These are phyloP conservation scores for Hoplodrina ambigua DNA, from an alignment of 2,888 invertebrate genomes.

Conservation along the genomic window DNA sequence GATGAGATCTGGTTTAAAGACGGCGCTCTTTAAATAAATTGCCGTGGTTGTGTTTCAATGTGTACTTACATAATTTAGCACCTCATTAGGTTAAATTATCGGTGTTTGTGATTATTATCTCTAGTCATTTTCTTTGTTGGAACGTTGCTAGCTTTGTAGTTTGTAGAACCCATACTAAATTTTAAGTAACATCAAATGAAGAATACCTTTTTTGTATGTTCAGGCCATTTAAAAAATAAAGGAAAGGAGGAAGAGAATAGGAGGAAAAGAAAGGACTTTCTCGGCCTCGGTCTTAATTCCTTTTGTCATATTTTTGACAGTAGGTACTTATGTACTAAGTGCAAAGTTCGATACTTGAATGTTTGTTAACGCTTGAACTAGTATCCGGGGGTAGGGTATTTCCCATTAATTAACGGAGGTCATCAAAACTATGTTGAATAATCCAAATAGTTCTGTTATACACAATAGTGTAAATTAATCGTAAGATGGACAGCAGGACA, in stretches of 20 bases:
- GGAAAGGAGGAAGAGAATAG: too few species aligned
- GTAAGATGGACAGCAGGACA: too few species aligned
- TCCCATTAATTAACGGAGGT: constrained; percentile 5
- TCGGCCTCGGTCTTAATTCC: background rate
- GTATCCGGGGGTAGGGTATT: constrained; percentile 15
- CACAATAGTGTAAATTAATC: too few species aligned
- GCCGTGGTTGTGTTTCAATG: background rate
- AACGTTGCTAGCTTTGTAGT: background rate
- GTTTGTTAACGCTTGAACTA: background rate
- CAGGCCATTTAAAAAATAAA: too few species aligned
- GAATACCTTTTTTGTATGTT: too few species aligned
- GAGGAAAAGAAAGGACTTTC: too few species aligned
- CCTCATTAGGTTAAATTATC: background rate
- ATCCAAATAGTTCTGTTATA: background rate
- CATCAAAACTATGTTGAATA: background rate
- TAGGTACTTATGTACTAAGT: too few species aligned
- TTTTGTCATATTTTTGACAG: background rate
- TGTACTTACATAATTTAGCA: constrained; percentile 8
- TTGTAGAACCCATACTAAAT: too few species aligned
- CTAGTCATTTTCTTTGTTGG: background rate
- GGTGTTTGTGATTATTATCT: background rate
- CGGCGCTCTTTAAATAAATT: constrained; percentile 4
- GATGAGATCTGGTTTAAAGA: constrained; percentile 1
- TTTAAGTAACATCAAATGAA: too few species aligned
- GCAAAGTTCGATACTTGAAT: background rate